Conservation (phyloP, 2,888 invertebrate genomes). For the Pycnomerus fuliginosus region DNA sequence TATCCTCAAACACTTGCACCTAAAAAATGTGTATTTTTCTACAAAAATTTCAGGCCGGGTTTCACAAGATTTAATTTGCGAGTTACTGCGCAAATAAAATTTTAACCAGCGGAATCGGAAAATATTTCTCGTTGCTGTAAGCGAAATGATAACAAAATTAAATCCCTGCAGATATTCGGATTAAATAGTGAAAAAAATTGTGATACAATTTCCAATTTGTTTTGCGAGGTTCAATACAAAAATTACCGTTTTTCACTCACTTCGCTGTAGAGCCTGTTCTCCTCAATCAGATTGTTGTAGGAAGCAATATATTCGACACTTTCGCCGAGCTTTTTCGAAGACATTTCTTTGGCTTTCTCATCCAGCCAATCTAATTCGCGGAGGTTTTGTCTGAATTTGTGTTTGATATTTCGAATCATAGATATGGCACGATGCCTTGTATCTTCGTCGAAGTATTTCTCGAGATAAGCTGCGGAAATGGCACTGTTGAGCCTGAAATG, state of each 20-base stretch:
- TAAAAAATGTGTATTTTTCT: too few relatives aligned
- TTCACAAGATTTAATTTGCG: too few relatives aligned
- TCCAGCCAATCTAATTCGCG: conserved; percentile 47
- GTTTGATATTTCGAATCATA: conserved; percentile 45
- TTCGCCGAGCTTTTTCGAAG: conserved; percentile 40
- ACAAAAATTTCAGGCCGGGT: too few relatives aligned
- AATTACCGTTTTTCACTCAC: too few relatives aligned
- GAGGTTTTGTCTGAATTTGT: conserved; percentile 41
- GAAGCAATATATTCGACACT: conserved; percentile 42
- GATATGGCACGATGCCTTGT: conserved; percentile 35
- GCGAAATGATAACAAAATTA: too few relatives aligned
- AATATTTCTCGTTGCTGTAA: too few relatives aligned
- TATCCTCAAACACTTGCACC: conserved; percentile 33
- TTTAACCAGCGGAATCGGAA: too few relatives aligned
- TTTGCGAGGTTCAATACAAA: too few relatives aligned
- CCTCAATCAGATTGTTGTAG: conserved; percentile 35
- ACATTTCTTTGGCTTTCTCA: conserved; percentile 39
- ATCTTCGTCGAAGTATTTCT: conserved; percentile 41
- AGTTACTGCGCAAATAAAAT: too few relatives aligned
- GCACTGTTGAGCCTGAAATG: conserved; percentile 31
- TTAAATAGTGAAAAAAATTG: too few relatives aligned
- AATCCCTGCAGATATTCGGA: too few relatives aligned
- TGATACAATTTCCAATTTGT: too few relatives aligned
- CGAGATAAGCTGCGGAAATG: conserved; percentile 42
- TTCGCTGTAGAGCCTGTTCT: conserved; percentile 33